phyloP scores from a whole-genome alignment of 1,140 invertebrate genomes.

The Kradibia gibbosae region DNA sequence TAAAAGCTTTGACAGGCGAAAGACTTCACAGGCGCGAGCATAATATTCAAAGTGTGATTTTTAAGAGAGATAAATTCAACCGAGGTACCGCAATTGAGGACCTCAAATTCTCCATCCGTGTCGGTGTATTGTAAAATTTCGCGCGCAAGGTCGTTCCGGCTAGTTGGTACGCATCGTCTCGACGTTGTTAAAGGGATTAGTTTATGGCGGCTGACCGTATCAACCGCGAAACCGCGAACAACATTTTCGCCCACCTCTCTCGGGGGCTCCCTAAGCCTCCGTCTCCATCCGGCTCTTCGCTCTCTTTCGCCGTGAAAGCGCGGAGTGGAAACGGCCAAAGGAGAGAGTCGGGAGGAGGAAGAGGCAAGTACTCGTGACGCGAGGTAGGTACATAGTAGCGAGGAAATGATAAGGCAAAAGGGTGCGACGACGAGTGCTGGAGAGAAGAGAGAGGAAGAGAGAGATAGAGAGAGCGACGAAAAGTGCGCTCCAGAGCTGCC shows the following conservation, averaged over 20 bases:
- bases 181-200: conserved; percentile 63
- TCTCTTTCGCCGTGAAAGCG: not conserved
- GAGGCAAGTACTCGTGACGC: conserved; percentile 20
- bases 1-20: not conserved
- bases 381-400: conserved; percentile 31
- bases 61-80: conserved; percentile 2
- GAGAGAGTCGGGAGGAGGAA: conserved; percentile 9
- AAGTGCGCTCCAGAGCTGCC: conserved; percentile 30
- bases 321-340: not conserved
- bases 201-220: conserved; percentile 56
- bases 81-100: not conserved
- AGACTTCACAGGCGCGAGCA: conserved; percentile 16
- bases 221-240: conserved; percentile 66
- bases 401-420: conserved; percentile 47
- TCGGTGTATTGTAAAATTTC: conserved; percentile 22
- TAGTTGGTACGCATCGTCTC: conserved; percentile 38
- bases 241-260: conserved; percentile 59
- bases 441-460: conserved; percentile 31
- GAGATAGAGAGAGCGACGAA: conserved; percentile 30
- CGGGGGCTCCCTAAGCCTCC: conserved; percentile 1
- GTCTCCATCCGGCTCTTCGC: conserved; percentile 1
- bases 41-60: conserved; percentile 18
- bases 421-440: not conserved
- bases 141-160: conserved; percentile 48
- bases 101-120: conserved; percentile 28